Conservation (phyloP, 2,113 vertebrate genomes). For the Argyrosomus japonicus region DNA sequence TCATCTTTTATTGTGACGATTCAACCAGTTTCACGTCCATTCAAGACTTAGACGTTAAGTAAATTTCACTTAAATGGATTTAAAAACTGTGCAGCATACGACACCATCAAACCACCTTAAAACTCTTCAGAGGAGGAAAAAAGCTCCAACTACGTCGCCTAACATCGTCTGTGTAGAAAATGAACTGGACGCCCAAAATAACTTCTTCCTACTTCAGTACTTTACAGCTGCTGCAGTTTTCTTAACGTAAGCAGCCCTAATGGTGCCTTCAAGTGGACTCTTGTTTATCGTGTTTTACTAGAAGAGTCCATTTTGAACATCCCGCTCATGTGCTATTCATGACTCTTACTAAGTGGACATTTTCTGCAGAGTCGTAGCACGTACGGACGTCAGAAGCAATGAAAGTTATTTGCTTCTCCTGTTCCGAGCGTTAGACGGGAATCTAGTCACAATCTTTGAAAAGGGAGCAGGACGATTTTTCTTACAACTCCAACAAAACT, state of each 20-base stretch:
- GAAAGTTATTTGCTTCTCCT: background rate
- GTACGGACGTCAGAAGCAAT: background rate
- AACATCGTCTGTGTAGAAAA: background rate
- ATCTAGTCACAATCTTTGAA: background rate
- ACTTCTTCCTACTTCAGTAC: background rate
- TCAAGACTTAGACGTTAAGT: background rate
- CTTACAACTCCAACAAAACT: no score
- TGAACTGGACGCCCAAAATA: background rate
- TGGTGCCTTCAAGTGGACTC: slow-evolving; percentile 32
- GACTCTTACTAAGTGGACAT: background rate
- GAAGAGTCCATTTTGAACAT: slow-evolving; percentile 24
- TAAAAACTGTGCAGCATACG: background rate
- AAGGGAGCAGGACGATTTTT: background rate
- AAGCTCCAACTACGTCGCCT: background rate
- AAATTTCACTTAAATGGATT: background rate
- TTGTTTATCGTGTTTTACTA: slow-evolving; percentile 19
- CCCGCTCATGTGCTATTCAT: accelerated
- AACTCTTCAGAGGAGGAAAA: background rate
- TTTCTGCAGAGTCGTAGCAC: background rate
- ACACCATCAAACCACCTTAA: background rate
- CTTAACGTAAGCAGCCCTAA: slow-evolving; percentile 19
- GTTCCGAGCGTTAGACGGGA: background rate
- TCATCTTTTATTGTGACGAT: background rate
- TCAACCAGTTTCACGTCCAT: background rate
- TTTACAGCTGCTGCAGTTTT: slow-evolving; percentile 1